Conservation (phyloP, 2,113 vertebrate species). For the Ia io region DNA sequence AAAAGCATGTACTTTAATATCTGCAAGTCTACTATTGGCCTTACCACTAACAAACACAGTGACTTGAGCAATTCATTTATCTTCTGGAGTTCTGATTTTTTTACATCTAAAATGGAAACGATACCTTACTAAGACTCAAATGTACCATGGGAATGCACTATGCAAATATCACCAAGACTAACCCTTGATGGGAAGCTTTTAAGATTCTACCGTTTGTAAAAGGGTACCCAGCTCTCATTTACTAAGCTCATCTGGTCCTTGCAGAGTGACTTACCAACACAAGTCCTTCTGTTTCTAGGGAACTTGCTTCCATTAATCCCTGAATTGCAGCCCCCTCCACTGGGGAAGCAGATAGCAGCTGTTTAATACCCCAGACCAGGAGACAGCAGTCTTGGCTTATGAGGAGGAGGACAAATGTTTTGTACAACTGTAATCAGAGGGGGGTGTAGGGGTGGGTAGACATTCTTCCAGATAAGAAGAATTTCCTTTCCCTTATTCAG, state of each 20-base stretch:
- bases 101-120: not conserved
- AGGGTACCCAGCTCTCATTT: not conserved
- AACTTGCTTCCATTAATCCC: conserved; percentile 39
- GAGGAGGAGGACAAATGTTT: not conserved
- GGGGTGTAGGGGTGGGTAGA: conserved; percentile 6
- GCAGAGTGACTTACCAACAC: not conserved
- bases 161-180: not conserved
- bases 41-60: not conserved
- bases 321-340: not conserved
- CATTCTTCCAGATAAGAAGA: conserved; percentile 37
- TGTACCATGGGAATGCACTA: not conserved
- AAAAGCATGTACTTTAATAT: not conserved
- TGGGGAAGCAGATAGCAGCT: not conserved
- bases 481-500: conserved; percentile 56
- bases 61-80: not conserved
- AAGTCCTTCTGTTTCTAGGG: conserved; percentile 1
- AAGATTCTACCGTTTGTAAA: not conserved
- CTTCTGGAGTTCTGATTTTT: not conserved
- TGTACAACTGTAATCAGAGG: conserved; percentile 45
- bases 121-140: not conserved
- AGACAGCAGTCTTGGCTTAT: not conserved
- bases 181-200: not conserved
- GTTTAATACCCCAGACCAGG: not conserved
- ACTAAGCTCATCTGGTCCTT: not conserved
- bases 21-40: not conserved